Conservation (phyloP, 2,797 vertebrate genomes). For the Enteromius radiatus region DNA sequence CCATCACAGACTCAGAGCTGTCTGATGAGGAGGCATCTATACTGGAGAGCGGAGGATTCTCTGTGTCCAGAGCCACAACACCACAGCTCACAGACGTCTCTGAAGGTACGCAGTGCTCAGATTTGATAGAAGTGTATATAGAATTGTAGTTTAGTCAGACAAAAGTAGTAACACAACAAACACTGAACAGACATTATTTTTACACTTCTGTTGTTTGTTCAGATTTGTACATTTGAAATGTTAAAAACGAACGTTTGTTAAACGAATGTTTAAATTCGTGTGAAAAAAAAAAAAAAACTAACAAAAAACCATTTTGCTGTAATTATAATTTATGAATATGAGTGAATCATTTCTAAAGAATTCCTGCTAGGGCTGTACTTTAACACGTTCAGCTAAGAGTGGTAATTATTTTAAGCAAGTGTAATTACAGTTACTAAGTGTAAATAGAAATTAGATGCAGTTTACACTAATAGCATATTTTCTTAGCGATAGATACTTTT, state of each 20-base stretch:
- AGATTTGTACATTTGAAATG: neutral
- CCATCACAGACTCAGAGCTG: slow-evolving; percentile 97
- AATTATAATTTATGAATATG: too few species aligned
- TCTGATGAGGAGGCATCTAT: slow-evolving; percentile 98
- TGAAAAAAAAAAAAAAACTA: neutral
- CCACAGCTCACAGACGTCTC: slow-evolving; percentile 93
- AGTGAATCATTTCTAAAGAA: neutral
- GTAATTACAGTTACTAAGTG: too few species aligned
- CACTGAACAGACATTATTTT: neutral
- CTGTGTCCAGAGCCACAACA: slow-evolving; percentile 95
- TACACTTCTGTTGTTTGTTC: neutral
- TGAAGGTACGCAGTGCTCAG: slow-evolving; percentile 84
- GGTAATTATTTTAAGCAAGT: neutral
- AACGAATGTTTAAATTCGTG: neutral
- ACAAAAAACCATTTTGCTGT: too few species aligned
- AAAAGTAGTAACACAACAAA: neutral
- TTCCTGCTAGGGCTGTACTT: too few species aligned
- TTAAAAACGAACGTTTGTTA: too few species aligned
- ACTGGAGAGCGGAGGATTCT: slow-evolving; percentile 96
- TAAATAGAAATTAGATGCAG: too few species aligned
- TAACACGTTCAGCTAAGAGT: neutral
- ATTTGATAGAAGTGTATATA: too few species aligned
- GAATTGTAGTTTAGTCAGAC: neutral
- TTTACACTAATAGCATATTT: too few species aligned
- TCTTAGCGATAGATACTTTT: too few species aligned